Base-by-base conservation (phyloP, 2,888 invertebrate genomes). In the Cetonia aurata region DNA sequence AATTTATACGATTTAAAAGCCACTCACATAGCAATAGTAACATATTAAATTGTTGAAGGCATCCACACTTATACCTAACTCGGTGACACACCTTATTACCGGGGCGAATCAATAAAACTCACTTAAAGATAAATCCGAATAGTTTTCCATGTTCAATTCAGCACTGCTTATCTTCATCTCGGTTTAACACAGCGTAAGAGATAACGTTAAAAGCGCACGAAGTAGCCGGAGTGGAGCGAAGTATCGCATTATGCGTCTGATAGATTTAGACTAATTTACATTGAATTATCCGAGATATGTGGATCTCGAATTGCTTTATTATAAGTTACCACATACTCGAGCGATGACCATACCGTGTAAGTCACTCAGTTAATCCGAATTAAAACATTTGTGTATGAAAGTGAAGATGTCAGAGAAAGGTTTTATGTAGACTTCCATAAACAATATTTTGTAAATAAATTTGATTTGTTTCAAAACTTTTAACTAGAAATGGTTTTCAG, bases 71-170 rank as follows among this genome's bases (percentile, higher is more conserved):
- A 10, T 17, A 37, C 17, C 17, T 19, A 19, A 52, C 25, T 52
- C 52, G 25, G 25, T 52, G 52, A 13, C 55, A n/a, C 13, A 56
- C 37, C 37, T 56, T 37, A 31, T 13, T 37, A 56, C 31, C 13
- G 13, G n/a, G 33, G 10, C 37, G 37, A 56, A 56, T 56, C 55
- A 56, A 56, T 56, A 56, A 56, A 56, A 56, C 31, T 56, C 55
- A 9, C 8, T 13, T 56, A 56, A 56, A 56, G 55, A 56, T 56
- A 56, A 56, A 37, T 56, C 31, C 33, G 13, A 56, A 56, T 56
- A 56, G 31, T 37, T 56, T 56, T 56, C 33, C 31, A 56, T 56
- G 55, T 56, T n/a, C 31, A 56, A 56, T 37, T 56, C 37, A 56
- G 55, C 31, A 33, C 12, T 15, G 12, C 13, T 37, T 33, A 13